Evolutionary conservation across 2,888 invertebrate genomes (phyloP).

Genomic region (Lithophane semibrunnea): DNA sequence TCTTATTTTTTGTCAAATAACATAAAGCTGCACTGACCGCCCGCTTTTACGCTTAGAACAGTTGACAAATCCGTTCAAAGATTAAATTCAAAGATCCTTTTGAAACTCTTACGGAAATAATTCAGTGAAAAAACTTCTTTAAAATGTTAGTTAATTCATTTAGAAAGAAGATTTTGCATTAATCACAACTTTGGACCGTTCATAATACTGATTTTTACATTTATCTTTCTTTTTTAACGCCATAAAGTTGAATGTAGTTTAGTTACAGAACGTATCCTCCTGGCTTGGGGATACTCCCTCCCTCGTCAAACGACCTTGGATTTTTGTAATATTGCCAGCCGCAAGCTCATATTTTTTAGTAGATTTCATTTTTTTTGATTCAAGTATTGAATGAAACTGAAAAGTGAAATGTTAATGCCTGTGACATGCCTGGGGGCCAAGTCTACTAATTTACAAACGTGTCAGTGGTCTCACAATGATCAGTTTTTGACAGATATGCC

Average conservation of each 20-base stretch:
- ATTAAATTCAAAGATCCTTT: background rate
- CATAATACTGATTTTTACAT: background rate
- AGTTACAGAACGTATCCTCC: conserved; percentile 18
- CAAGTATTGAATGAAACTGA: background rate
- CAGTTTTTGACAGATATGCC: no score
- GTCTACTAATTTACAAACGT: no score
- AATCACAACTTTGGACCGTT: background rate
- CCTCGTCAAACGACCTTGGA: conserved; percentile 2
- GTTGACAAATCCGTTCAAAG: conserved; percentile 20
- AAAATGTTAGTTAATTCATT: background rate
- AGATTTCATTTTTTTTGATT: background rate
- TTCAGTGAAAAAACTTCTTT: background rate
- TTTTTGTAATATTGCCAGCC: conserved; percentile 12
- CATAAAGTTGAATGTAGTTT: accelerated
- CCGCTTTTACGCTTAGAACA: no score
- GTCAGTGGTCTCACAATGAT: no score
- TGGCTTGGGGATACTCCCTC: background rate
- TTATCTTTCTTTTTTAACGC: background rate
- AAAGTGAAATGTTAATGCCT: background rate
- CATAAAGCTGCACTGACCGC: background rate
- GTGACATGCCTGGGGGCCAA: no score
- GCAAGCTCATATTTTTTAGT: background rate
- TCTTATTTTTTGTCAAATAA: background rate
- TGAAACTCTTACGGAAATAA: background rate
- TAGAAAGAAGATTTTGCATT: accelerated